Percentiles rank a stretch among this genome's conserved stretches.
Evolutionary conservation across 2,888 invertebrate genomes (phyloP).

Genomic region (Pachymerium ferrugineum): DNA sequence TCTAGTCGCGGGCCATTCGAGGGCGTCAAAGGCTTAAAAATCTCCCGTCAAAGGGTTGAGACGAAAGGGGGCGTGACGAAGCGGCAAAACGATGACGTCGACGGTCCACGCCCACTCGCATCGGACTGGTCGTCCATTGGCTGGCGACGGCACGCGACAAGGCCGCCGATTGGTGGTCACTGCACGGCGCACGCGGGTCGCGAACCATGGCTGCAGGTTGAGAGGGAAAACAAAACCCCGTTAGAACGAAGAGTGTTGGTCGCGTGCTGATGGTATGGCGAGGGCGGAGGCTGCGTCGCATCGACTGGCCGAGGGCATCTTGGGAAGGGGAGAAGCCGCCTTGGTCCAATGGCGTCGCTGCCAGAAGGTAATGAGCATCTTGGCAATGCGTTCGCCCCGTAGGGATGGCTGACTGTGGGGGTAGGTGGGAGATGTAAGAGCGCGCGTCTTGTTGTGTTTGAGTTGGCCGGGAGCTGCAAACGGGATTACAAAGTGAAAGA

Average conservation of each 20-base stretch:
- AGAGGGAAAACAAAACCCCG: constrained; percentile 7
- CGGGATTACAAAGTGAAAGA: constrained; percentile 21
- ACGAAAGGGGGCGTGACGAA: constrained; percentile 7
- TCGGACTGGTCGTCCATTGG: constrained; percentile 10
- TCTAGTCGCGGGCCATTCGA: not conserved
- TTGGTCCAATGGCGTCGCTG: constrained; percentile 21
- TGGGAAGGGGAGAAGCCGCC: constrained; percentile 21
- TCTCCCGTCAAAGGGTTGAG: not conserved
- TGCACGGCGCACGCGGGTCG: constrained; percentile 15
- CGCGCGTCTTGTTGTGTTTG: not conserved
- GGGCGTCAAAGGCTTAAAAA: constrained; percentile 14
- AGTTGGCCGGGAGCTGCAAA: constrained; percentile 14
- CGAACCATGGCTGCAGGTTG: constrained; percentile 21
- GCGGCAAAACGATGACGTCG: not conserved
- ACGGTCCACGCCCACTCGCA: constrained; percentile 14
- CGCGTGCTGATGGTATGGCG: not conserved
- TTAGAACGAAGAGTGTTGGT: not conserved
- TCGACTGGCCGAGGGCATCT: constrained; percentile 16
- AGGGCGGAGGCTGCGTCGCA: constrained; percentile 14
- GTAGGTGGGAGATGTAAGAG: not conserved
- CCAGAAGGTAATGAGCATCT: constrained; percentile 15
- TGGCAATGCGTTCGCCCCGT: not conserved
- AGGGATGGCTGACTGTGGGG: not conserved
- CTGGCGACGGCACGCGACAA: constrained; percentile 14
- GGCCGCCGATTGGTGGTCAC: constrained; percentile 1